Evolutionary conservation across 2,113 vertebrate species (phyloP).

Genomic region (Cephalopholis sonnerati): DNA sequence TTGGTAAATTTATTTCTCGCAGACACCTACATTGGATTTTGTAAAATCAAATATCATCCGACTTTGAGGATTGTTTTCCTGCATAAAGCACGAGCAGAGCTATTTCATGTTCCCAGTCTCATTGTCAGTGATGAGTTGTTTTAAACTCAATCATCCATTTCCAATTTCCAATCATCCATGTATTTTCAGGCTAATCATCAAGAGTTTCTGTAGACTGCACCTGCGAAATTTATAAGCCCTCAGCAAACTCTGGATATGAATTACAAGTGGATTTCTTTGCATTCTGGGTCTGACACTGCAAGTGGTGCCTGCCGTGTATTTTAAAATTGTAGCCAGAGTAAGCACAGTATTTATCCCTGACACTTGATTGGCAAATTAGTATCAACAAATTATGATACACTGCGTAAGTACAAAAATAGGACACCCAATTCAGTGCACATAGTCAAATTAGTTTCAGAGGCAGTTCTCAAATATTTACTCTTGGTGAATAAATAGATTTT

Average conservation of each 20-base stretch:
- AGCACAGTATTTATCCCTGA: neutral
- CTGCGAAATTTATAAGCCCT: constrained; percentile 15
- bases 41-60: neutral
- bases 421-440: neutral
- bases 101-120: neutral
- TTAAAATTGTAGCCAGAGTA: neutral
- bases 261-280: neutral
- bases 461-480: constrained; percentile 1
- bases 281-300: neutral
- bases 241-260: constrained; percentile 4
- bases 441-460: constrained; percentile 12
- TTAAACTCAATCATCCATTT: neutral
- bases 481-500: neutral
- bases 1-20: neutral
- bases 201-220: constrained; percentile 3
- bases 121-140: neutral
- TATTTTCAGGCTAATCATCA: constrained; percentile 10
- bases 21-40: neutral
- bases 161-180: neutral
- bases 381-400: constrained; percentile 6
- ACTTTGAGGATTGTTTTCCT: neutral
- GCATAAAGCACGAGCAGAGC: neutral
- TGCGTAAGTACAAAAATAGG: neutral
- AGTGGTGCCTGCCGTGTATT: neutral
- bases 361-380: constrained; percentile 8